phyloP scores from a whole-genome alignment of 2,797 vertebrate species.

The Semaprochilodus insignis region DNA sequence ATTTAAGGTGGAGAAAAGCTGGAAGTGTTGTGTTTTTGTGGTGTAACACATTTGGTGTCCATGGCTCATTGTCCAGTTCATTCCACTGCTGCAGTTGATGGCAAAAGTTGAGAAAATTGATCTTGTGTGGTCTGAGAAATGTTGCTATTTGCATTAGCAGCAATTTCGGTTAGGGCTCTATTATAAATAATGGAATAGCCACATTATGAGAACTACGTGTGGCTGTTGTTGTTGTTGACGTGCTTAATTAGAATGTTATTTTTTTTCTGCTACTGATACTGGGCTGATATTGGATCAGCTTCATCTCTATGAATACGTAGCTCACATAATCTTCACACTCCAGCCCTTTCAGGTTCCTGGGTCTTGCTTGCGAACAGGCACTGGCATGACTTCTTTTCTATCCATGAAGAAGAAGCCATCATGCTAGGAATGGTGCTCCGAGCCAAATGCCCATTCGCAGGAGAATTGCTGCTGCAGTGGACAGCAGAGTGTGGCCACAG shows the following conservation, averaged over 20 bases:
- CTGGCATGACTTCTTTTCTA: not conserved
- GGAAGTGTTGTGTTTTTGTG: too few species aligned
- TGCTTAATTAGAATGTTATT: not conserved
- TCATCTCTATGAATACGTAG: not conserved
- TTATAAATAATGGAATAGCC: too few species aligned
- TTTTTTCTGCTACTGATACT: not conserved
- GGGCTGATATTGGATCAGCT: not conserved
- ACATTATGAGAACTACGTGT: not conserved
- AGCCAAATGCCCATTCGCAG: not conserved
- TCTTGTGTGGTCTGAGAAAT: too few species aligned
- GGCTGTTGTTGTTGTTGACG: too few species aligned
- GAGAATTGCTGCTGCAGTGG: conserved; percentile 6
- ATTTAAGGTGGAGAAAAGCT: too few species aligned
- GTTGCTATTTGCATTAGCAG: too few species aligned
- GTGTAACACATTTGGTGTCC: too few species aligned
- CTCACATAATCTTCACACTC: not conserved
- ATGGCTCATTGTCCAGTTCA: too few species aligned
- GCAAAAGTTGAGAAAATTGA: too few species aligned
- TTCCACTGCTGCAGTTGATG: too few species aligned
- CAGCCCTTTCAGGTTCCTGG: not conserved
- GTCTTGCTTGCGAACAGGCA: not conserved
- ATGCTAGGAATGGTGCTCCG: not conserved
- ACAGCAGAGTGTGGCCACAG: conserved; percentile 17
- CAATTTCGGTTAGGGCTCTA: too few species aligned
- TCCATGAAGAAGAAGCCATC: not conserved